Evolutionary conservation across 2,113 vertebrate genomes (phyloP).

Genomic region (Alexandromys fortis): DNA sequence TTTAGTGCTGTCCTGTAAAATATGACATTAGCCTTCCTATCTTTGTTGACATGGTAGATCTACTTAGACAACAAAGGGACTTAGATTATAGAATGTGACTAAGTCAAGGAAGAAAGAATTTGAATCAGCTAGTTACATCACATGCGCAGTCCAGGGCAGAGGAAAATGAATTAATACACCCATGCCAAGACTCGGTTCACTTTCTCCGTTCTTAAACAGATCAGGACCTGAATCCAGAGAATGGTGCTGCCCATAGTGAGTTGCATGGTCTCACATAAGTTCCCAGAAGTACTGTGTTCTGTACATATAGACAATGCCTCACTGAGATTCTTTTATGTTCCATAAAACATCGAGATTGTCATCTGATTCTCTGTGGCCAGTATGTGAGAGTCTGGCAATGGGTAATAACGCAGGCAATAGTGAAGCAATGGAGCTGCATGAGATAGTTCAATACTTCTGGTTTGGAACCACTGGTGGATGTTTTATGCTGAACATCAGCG

Average conservation of each 20-base stretch:
- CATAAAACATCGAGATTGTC: too few relatives aligned
- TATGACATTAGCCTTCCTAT: neutral
- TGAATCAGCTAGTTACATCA: neutral
- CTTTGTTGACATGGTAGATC: neutral
- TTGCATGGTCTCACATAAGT: too few relatives aligned
- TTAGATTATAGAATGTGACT: neutral
- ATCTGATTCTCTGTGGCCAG: neutral
- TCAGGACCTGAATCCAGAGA: neutral
- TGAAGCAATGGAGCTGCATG: neutral
- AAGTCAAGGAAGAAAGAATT: too few relatives aligned
- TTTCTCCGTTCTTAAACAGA: neutral
- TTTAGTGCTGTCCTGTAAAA: neutral
- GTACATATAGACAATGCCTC: neutral
- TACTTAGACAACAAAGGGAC: neutral
- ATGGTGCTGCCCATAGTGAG: neutral
- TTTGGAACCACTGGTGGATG: neutral
- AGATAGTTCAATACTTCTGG: neutral
- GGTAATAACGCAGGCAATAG: neutral
- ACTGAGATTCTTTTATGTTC: neutral
- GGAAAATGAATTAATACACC: neutral
- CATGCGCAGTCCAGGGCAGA: neutral
- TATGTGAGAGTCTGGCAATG: neutral
- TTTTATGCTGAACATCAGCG: neutral
- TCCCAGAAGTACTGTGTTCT: neutral
- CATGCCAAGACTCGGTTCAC: neutral